These are phyloP conservation scores for Pecten maximus DNA, from an alignment of 2,888 invertebrate species.

Conservation along the genomic window DNA sequence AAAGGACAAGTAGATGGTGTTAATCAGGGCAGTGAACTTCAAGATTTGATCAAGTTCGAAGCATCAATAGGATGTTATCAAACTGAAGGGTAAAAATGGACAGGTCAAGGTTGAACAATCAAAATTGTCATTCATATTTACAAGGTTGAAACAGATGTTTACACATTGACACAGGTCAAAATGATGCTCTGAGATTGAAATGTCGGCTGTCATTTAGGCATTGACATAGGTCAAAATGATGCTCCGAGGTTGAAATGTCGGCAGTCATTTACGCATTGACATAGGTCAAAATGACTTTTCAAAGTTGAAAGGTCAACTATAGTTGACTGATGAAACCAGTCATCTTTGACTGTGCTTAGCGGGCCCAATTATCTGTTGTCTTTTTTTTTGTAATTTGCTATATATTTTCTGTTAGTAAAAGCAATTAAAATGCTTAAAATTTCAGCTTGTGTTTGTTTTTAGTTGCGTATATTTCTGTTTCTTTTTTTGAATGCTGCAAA, in stretches of 20 bases:
- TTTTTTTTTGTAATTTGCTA: conserved; percentile 27
- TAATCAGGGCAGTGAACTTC: neutral
- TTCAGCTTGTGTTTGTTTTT: conserved; percentile 23
- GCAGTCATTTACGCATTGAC: neutral
- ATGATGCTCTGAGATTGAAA: neutral
- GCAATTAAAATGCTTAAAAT: conserved; percentile 29
- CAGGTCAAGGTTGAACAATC: neutral
- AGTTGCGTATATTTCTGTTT: neutral
- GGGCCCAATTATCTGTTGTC: neutral
- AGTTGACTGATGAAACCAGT: neutral
- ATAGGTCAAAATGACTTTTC: neutral
- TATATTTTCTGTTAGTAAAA: conserved; percentile 31
- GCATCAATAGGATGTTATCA: neutral
- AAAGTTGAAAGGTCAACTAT: neutral
- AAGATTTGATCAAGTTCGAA: neutral
- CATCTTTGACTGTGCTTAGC: neutral
- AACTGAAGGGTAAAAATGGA: neutral
- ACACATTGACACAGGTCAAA: neutral
- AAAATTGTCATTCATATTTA: neutral
- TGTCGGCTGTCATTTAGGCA: neutral
- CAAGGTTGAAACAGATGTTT: neutral
- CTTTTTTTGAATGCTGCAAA: neutral
- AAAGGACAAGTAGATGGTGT: neutral
- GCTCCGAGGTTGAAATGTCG: neutral
- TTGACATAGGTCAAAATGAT: neutral